These are phyloP conservation scores for Hoplias malabaricus DNA, from an alignment of 2,113 vertebrate genomes.

Conservation along the genomic window DNA sequence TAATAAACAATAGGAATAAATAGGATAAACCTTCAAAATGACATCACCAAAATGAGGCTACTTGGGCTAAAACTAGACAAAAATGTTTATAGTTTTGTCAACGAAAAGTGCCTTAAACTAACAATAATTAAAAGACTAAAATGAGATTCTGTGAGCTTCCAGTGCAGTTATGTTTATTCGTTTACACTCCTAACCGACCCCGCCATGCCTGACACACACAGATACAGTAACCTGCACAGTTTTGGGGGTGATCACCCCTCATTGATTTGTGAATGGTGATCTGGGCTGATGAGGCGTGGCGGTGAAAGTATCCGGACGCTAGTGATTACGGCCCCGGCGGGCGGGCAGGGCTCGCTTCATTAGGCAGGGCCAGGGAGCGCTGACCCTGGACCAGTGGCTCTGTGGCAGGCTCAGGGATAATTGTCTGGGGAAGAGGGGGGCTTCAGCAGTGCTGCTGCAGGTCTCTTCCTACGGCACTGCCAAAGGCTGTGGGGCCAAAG, in stretches of 20 bases:
- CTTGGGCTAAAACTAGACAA: too few species aligned
- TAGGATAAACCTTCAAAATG: too few species aligned
- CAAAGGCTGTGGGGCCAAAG: constrained; percentile 31
- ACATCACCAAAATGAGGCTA: too few species aligned
- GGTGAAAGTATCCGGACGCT: constrained; percentile 70
- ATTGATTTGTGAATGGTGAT: constrained; percentile 75
- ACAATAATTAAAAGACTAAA: too few species aligned
- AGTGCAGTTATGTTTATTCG: too few species aligned
- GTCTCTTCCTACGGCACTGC: constrained; percentile 12
- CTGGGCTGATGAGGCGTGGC: constrained; percentile 71
- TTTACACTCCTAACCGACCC: too few species aligned
- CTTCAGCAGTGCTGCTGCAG: constrained; percentile 59
- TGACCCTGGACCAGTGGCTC: constrained; percentile 42
- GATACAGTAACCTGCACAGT: constrained; percentile 40
- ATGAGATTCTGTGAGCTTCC: too few species aligned
- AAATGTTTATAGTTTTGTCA: too few species aligned
- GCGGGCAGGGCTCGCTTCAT: constrained; percentile 67
- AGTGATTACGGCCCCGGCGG: constrained; percentile 68
- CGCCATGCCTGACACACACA: too few species aligned
- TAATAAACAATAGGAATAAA: too few species aligned
- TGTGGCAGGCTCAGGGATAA: constrained; percentile 58
- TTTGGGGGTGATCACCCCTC: constrained; percentile 66
- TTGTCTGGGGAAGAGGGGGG: constrained; percentile 56
- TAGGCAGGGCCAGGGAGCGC: constrained; percentile 47
- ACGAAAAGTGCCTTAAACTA: too few species aligned